Evolutionary conservation across 2,888 invertebrate species (phyloP), one percentile per base, ranked within the genome.

Genomic region (Netelia inedita): DNA sequence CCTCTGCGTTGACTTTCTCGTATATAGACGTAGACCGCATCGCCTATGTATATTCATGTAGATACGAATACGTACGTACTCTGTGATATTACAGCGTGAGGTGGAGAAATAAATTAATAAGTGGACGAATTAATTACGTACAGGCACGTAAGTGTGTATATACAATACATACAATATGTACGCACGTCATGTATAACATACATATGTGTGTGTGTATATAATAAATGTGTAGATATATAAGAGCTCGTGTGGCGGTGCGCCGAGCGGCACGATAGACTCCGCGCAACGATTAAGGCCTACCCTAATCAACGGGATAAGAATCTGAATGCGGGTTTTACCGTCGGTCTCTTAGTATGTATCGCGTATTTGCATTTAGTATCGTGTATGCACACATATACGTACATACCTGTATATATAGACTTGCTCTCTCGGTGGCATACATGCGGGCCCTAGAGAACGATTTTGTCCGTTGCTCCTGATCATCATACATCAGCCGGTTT

Each of bases 91-190:
- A 72, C 81, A 76, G 57, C 74, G 85, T 82, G 79, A 68, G 73
- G 85, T 71, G 65, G 79, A 74, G 82, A 85, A 88, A 87, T 86
- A 87, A 88, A 88, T 88, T 88, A 88, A 88, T 88, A 88, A 88
- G 79, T 85, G 80, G 86, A 86, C 80, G 85, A 88, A 87, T 87
- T 88, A 88, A 88, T 88, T 88, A 87, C 87, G 85, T 81, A 43
- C 80, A 66, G 41, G 69, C 86, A 86, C 83, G 87, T 83, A 78
- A 61, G 35, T 79, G 59, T 43, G 55, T 57, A 78, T 76, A 76
- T 59, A 61, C 35, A 35, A 66, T 61, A 16, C 61, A 63, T 61
- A 41, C 11, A 41, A 63, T 55, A 35, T 43, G 41, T 41, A 55
- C 53, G 21, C 10, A 43, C 35, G 11, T 10, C n/a, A 43, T n/a